phyloP scores from a whole-genome alignment of 2,113 vertebrate species.

The Pedionomus torquatus region DNA sequence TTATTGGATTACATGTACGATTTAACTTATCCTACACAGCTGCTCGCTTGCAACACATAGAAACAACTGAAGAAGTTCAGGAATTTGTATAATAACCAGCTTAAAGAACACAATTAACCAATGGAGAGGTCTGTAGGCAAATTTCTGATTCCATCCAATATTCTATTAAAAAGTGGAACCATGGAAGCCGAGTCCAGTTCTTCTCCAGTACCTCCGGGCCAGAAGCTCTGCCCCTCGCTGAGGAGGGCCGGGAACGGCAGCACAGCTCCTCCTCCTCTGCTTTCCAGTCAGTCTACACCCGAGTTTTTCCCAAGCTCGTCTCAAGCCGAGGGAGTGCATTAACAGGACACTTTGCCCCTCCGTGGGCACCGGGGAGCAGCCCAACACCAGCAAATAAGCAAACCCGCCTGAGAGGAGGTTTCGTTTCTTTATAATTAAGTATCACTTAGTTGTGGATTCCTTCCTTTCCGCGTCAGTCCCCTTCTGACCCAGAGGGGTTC shows the following conservation, averaged over 20 bases:
- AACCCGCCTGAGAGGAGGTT: neutral
- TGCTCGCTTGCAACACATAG: neutral
- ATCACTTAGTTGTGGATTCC: neutral
- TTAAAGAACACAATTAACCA: neutral
- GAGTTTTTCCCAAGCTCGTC: neutral
- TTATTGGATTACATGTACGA: conserved; percentile 15
- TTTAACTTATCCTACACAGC: neutral
- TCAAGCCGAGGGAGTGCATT: neutral
- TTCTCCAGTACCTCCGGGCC: neutral
- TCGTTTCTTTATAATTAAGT: neutral
- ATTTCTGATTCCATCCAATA: neutral
- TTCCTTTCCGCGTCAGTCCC: neutral
- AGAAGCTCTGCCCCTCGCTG: neutral
- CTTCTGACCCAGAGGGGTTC: neutral
- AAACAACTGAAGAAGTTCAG: neutral
- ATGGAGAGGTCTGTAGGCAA: neutral
- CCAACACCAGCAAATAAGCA: neutral
- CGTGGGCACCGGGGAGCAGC: neutral
- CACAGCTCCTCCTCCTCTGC: neutral
- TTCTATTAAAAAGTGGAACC: neutral
- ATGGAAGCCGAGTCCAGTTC: neutral
- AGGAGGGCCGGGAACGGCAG: neutral
- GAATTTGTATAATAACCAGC: neutral
- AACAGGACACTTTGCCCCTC: neutral
- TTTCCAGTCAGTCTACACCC: neutral